Evolutionary conservation across 2,888 invertebrate genomes (phyloP), one percentile per base, ranked within the genome.

Genomic region (Steinernema carpocapsae): DNA sequence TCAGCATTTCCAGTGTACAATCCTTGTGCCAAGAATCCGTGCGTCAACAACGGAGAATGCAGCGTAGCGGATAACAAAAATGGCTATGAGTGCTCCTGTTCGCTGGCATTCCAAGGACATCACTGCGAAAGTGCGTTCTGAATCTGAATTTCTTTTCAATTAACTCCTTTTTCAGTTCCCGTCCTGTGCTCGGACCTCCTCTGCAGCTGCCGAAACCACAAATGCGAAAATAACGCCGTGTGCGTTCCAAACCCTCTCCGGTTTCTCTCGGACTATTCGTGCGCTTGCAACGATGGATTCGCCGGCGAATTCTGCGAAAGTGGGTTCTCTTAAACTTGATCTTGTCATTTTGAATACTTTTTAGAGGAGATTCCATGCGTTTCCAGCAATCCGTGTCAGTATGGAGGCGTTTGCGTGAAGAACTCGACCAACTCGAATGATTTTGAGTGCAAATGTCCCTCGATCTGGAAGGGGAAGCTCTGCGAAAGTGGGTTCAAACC

Each of bases 301-400:
- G 14, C 6, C 17, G 74, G 74, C 24, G 51, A 22, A 26, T 26
- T 51, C 45, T 74, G 74, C 56, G 64, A 64, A n/a, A 32, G 64
- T 64, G 29, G n/a, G 64, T 1, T 2, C 3, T 56, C 29, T 26
- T 2, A 24, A 24, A 43, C 43, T 43, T 43, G 14, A 43, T 43
- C 7, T 43, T 10, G 14, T 7, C 43, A 43, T 14, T 43, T 43
- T 43, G 43, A 10, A 10, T 43, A 10, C 43, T 14, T 29, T 64
- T 64, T 26, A 64, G 64, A 7, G 7, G 64, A 64, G 17, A 29
- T 64, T 7, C 64, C 64, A 6, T 64, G 64, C 32, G 29, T 32
- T 7, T 6, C 4, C 32, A 37, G 14, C 32, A 64, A 64, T 32
- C 64, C 64, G 12, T 64, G 64, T 32, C 17, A 64, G 17, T n/a